Base-by-base conservation (phyloP, 1,140 invertebrate genomes). In the Trichonephila inaurata region DNA sequence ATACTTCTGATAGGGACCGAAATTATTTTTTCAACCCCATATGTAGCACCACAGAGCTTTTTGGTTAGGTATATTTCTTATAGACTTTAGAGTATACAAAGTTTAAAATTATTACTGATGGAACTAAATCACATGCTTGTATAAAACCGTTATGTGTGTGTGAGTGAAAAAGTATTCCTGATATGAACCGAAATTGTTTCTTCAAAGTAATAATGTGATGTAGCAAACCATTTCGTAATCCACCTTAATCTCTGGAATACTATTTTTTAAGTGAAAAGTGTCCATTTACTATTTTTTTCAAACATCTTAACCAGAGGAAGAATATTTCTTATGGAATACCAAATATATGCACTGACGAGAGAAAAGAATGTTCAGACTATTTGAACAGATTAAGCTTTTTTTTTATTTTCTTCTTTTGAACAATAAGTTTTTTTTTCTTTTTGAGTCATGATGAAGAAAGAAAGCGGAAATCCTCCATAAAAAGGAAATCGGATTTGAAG, bases 401-500 rank as follows among this genome's bases (percentile, higher is more conserved):
- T 64, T 64, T 64, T 16, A 51, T 51, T 51, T 51, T 51, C 51
- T 21, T 66, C 24, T 72, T 33, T 72, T 24, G 69, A 72, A 72
- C 69, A 72, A 72, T 28, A 10, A n/a, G 5, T 8, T 83, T n/a
- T 51, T 83, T 83, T 58, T 83, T 81, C 28, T 40, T 12, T 85
- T 58, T 85, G 58, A 85, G 58, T 58, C 51, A 60, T 21, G 58
- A 58, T 60, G 18, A 21, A 85, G 51, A 58, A 51, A 85, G 51
- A 85, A 58, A 85, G 51, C 21, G n/a, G 21, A 85, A 85, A 60
- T 85, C 58, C 82, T 85, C 51, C 44, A 44, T 24, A 44, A 85
- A 85, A 85, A 85, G 82, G 82, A 85, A 85, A 85, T 85, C 82
- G 51, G 58, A 85, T 85, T 85, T 85, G 21, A 85, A 85, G 82